Percentiles rank a stretch among this genome's conserved stretches.
Conservation (phyloP, 1,140 invertebrate genomes). For the Panonychus citri region DNA sequence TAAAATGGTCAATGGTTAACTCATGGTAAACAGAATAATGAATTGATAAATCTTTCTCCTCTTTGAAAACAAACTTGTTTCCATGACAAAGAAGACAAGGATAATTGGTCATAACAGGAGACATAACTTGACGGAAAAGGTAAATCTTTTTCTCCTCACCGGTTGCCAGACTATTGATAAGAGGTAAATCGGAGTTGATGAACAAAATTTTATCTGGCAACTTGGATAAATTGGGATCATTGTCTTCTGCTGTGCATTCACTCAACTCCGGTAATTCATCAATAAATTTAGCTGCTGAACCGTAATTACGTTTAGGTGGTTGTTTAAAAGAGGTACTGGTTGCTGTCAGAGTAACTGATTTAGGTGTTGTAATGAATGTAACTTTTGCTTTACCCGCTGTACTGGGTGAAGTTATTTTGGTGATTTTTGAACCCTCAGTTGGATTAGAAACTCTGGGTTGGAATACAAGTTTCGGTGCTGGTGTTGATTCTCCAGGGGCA, state of each 20-base stretch:
- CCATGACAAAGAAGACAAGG: conserved; percentile 15
- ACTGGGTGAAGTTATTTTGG: not conserved
- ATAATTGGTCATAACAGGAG: conserved; percentile 13
- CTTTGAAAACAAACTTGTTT: conserved; percentile 14
- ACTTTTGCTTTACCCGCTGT: not conserved
- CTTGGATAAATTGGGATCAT: conserved; percentile 11
- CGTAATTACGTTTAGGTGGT: not conserved
- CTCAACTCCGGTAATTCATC: conserved; percentile 7
- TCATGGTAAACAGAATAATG: conserved; percentile 18
- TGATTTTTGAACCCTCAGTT: not conserved
- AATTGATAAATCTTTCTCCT: conserved; percentile 14
- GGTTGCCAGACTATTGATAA: conserved; percentile 13
- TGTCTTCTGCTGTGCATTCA: conserved; percentile 14
- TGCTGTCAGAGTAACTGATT: conserved; percentile 1
- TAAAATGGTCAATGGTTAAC: conserved; percentile 12
- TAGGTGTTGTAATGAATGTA: conserved; percentile 3
- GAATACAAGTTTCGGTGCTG: not conserved
- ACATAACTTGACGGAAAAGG: conserved; percentile 16
- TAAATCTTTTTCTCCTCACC: conserved; percentile 14
- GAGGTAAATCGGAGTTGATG: conserved; percentile 17
- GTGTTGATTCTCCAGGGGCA: not conserved
- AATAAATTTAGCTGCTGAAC: conserved; percentile 6
- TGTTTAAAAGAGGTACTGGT: not conserved
- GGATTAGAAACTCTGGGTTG: not conserved
- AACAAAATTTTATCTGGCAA: conserved; percentile 17